A percentile compares a stretch with the other conserved stretches of the same genome.
These are phyloP conservation scores for Daphoenositta chrysoptera DNA, from an alignment of 2,113 vertebrate genomes.

Conservation along the genomic window DNA sequence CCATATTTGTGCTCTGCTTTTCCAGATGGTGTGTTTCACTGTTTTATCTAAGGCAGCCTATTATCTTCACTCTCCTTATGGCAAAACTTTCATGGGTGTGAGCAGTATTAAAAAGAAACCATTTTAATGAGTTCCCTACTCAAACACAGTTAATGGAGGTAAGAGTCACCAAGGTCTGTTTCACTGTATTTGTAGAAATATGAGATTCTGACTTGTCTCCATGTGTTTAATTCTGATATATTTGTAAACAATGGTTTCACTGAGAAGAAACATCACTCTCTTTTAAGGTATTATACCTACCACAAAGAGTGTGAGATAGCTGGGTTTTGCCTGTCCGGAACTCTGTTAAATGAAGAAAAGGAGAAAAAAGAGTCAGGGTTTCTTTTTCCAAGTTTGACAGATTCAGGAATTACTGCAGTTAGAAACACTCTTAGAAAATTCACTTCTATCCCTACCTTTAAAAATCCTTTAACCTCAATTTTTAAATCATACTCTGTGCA, in stretches of 20 bases:
- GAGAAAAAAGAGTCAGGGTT: not conserved
- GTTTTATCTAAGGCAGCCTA: not conserved
- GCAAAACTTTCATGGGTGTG: not conserved
- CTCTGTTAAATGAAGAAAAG: conserved; percentile 75
- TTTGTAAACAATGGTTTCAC: not conserved
- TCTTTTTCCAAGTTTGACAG: not conserved
- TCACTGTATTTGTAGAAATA: not conserved
- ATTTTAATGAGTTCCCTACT: not conserved
- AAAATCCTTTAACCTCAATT: not conserved
- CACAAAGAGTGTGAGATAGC: conserved; percentile 94
- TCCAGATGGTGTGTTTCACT: not conserved
- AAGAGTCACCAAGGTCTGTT: not conserved
- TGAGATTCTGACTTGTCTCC: not conserved
- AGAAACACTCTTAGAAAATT: not conserved
- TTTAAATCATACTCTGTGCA: not conserved
- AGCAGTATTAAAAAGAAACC: not conserved
- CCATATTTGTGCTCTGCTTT: not conserved
- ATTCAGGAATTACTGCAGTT: not conserved
- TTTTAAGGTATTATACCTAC: conserved; percentile 71
- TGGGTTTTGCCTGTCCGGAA: conserved; percentile 98
- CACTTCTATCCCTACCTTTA: not conserved
- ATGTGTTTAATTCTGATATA: not conserved
- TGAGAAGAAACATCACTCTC: not conserved
- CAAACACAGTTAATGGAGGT: not conserved
- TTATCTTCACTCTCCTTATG: not conserved